These are phyloP conservation scores for Girardinus metallicus DNA, from an alignment of 2,797 vertebrate species.

Conservation along the genomic window DNA sequence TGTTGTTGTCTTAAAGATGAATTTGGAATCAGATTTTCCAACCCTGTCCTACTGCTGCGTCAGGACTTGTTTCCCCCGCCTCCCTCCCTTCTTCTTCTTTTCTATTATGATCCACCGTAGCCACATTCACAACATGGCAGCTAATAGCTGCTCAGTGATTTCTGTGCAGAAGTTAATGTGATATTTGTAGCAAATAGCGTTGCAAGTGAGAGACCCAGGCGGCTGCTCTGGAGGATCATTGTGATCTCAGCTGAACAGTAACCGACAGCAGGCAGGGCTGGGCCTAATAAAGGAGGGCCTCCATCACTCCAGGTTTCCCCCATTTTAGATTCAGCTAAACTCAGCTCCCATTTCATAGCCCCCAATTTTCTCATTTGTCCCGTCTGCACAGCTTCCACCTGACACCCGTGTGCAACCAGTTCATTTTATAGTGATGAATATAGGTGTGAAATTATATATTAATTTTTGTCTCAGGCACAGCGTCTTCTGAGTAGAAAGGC, in stretches of 20 bases:
- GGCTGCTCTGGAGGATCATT: conserved; percentile 44
- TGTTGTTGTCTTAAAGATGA: conserved; percentile 21
- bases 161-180: conserved; percentile 46
- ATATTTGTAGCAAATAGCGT: conserved; percentile 56
- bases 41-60: conserved; percentile 64
- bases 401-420: conserved; percentile 25
- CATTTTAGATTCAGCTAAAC: conserved; percentile 78
- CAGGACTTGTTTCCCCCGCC: conserved; percentile 53
- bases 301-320: conserved; percentile 77
- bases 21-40: conserved; percentile 26
- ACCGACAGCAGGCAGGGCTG: conserved; percentile 60
- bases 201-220: conserved; percentile 45
- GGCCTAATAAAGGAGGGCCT: conserved; percentile 74
- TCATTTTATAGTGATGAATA: conserved; percentile 23
- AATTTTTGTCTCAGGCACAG: conserved; percentile 32
- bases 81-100: conserved; percentile 13
- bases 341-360: conserved; percentile 77
- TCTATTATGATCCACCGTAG: conserved; percentile 57
- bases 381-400: conserved; percentile 22
- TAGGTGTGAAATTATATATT: conserved; percentile 2
- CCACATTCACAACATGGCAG: conserved; percentile 73
- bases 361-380: conserved; percentile 50
- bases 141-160: conserved; percentile 57
- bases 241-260: conserved; percentile 59
- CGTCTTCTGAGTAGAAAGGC: conserved; percentile 43